These are phyloP conservation scores for Hybognathus amarus DNA, from an alignment of 2,797 vertebrate species.

Conservation along the genomic window DNA sequence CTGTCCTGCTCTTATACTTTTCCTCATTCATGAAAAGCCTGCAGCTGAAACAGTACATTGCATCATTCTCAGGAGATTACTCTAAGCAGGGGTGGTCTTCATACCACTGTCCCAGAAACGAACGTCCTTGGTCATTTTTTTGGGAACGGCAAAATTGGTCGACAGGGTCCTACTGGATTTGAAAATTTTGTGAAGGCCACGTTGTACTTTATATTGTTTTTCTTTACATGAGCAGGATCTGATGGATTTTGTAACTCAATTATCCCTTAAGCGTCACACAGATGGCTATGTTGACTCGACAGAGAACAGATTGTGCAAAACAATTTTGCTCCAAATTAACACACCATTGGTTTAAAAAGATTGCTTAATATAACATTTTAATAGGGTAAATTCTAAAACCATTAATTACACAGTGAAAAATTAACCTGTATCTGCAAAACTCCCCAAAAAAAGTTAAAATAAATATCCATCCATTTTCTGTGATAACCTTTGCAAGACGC, in stretches of 20 bases:
- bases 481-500: constrained; percentile 61
- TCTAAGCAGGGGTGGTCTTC: not conserved
- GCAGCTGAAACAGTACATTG: not conserved
- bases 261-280: too few relatives aligned
- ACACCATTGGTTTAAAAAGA: not conserved
- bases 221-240: constrained; percentile 15
- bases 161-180: constrained; percentile 10
- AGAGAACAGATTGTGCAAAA: not conserved
- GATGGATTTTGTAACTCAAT: constrained; percentile 25
- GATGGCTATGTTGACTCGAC: not conserved
- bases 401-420: not conserved
- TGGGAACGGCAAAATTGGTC: not conserved
- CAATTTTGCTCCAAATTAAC: not conserved
- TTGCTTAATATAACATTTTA: not conserved
- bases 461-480: constrained; percentile 43
- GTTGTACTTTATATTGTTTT: not conserved
- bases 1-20: not conserved
- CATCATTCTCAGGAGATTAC: constrained; percentile 1
- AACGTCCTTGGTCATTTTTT: not conserved
- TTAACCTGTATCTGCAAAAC: not conserved
- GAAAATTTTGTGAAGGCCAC: not conserved
- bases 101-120: too few relatives aligned
- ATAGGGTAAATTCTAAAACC: not conserved
- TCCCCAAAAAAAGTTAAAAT: constrained; percentile 1
- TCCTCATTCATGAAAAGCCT: not conserved